A percentile compares a stretch with the other conserved stretches of the same genome.
phyloP scores from a whole-genome alignment of 2,888 invertebrate genomes.

The Timema podura region DNA sequence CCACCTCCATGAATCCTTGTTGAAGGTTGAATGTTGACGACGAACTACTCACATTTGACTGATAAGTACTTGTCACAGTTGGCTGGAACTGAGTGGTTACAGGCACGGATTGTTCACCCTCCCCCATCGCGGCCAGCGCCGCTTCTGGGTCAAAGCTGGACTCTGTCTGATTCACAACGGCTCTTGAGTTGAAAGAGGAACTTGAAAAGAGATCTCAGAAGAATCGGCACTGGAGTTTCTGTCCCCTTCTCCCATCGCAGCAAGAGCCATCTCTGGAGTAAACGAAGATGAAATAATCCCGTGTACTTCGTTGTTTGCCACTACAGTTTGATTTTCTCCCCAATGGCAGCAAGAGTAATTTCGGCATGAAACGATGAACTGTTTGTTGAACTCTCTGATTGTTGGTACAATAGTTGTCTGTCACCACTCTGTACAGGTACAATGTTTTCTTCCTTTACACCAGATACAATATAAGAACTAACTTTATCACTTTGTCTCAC shows the following conservation, averaged over 20 bases:
- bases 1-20: slow-evolving; percentile 25
- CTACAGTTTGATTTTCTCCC: slow-evolving; percentile 20
- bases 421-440: no score
- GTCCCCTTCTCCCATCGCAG: slow-evolving; percentile 24
- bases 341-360: slow-evolving; percentile 24
- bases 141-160: slow-evolving; percentile 25
- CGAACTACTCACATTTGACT: slow-evolving; percentile 12
- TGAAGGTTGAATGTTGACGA: slow-evolving; percentile 17
- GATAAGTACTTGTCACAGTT: not conserved
- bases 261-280: slow-evolving; percentile 25
- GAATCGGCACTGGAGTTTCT: slow-evolving; percentile 8
- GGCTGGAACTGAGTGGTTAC: slow-evolving; percentile 6
- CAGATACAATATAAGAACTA: no score
- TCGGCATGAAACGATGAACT: slow-evolving; percentile 22
- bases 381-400: no score
- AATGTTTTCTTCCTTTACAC: no score
- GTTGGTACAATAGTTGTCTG: no score
- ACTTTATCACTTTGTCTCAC: no score
- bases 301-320: no score
- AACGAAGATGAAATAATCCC: not conserved
- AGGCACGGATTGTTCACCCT: slow-evolving; percentile 14
- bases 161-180: no score
- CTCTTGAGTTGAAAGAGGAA: not conserved
- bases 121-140: slow-evolving; percentile 25
- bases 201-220: slow-evolving; percentile 13